A percentile compares a stretch with the other conserved stretches of the same genome.
These are phyloP conservation scores for Sebastes iracundus DNA, from an alignment of 2,797 vertebrate genomes.

Conservation along the genomic window DNA sequence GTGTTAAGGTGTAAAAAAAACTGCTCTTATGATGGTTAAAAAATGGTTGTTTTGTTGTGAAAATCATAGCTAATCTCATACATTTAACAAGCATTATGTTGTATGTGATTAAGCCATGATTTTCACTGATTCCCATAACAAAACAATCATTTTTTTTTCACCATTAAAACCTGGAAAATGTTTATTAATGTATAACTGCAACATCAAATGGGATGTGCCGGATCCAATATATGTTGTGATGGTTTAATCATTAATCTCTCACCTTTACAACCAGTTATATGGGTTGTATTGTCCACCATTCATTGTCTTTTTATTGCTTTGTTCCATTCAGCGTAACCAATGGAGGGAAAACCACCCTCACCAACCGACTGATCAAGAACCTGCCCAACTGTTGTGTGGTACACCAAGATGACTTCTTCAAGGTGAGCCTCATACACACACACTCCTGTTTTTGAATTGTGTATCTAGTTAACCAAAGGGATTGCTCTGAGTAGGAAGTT, in stretches of 20 bases:
- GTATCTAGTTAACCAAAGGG: neutral
- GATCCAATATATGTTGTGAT: neutral
- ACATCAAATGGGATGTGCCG: fast-evolving
- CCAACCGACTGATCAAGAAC: slow-evolving; percentile 82
- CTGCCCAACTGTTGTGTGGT: slow-evolving; percentile 93
- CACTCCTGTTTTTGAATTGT: neutral
- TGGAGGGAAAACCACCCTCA: slow-evolving; percentile 93
- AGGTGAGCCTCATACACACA: slow-evolving; percentile 80
- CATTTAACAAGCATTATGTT: neutral
- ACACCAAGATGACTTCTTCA: slow-evolving; percentile 94
- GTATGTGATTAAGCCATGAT: no score
- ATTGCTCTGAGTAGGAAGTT: slow-evolving; percentile 5
- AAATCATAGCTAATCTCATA: neutral
- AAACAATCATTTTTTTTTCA: no score
- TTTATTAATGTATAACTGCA: neutral
- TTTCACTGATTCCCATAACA: no score
- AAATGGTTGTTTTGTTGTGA: neutral
- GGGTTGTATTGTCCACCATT: neutral
- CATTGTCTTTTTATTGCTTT: neutral
- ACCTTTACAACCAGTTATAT: fast-evolving
- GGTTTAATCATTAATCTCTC: neutral
- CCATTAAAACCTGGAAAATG: neutral
- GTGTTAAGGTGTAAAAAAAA: neutral
- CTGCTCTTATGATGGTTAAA: fast-evolving
- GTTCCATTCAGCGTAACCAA: slow-evolving; percentile 86